Evolutionary conservation across 2,888 invertebrate species (phyloP), one percentile per base, ranked within the genome.

Genomic region (Chrysodeixis includens): DNA sequence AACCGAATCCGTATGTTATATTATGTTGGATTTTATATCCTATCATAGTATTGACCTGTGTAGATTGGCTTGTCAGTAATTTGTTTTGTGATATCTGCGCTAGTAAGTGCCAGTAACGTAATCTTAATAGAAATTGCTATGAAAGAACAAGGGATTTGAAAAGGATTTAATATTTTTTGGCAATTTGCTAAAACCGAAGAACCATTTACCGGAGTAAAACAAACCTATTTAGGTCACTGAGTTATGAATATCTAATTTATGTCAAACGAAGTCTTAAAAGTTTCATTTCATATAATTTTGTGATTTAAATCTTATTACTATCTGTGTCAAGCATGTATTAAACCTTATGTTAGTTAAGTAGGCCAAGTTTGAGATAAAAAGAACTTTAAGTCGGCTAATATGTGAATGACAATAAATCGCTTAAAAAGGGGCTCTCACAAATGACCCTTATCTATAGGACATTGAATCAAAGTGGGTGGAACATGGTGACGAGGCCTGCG

Each of bases 381-480:
- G 56, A 68, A 64, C 68, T 54, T 60, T 62, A 65, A 65, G 62
- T 69, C 59, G 35, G 49, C 62, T 18, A 53, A 69, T 59, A 58
- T 69, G 57, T 67, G 67, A 75, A 68, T 71, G 67, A 63, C 62
- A 68, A 66, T 66, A 69, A 69, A 69, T 73, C 71, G 60, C 62
- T 71, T 66, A 49, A 57, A 64, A 65, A 58, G 66, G n/a, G 63
- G 52, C 57, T 6, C 55, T 56, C 63, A 71, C 59, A 60, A 69
- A 76, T 75, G 70, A 71, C 70, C 74, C 68, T 62, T 65, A 55
- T 68, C 46, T 62, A 26, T 60, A 69, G 69, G 62, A 53, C 65
- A 71, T 79, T 79, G 74, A 79, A 76, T 74, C 65, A 66, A 79
- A 79, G 74, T 69, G 59, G 66, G 74, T 59, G 66, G 68, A 74